Evolutionary conservation across 2,888 invertebrate genomes (phyloP).

Genomic region (Drosophila setosimentum): DNA sequence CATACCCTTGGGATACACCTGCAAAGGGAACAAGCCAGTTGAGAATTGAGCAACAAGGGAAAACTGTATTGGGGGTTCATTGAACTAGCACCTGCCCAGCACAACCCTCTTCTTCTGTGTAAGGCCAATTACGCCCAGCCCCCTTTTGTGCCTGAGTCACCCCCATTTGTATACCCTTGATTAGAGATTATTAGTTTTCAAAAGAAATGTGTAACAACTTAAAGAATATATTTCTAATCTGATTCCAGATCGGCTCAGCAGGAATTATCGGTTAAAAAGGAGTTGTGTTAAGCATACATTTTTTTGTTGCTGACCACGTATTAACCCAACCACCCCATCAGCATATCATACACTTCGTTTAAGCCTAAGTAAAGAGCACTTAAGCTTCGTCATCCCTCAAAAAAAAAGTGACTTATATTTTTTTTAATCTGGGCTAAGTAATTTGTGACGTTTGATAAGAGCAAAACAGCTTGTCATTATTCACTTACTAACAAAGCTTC

Average conservation of each 20-base stretch:
- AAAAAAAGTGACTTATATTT: background rate
- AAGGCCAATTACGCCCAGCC: slow-evolving; percentile 33
- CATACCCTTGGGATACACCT: slow-evolving; percentile 89
- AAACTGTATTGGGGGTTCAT: slow-evolving; percentile 41
- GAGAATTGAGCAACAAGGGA: slow-evolving; percentile 1
- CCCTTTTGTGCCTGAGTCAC: slow-evolving; percentile 25
- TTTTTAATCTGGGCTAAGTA: slow-evolving; percentile 64
- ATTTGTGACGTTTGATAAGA: slow-evolving; percentile 26
- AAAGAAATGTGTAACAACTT: background rate
- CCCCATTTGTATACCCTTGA: slow-evolving; percentile 38
- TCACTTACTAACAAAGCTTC: slow-evolving; percentile 43
- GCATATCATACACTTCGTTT: background rate
- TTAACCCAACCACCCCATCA: background rate
- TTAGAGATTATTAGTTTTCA: background rate
- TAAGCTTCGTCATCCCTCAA: background rate
- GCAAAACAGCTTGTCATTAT: slow-evolving; percentile 55
- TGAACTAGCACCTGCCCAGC: slow-evolving; percentile 49
- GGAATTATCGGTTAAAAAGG: background rate
- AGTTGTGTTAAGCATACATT: background rate
- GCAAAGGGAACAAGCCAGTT: slow-evolving; percentile 30
- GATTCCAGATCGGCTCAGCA: background rate
- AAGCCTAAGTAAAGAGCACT: background rate
- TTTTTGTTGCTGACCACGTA: background rate
- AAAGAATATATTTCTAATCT: background rate
- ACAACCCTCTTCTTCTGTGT: slow-evolving; percentile 43